phyloP scores from a whole-genome alignment of 2,888 invertebrate species.

The Polylopha cassiicola region DNA sequence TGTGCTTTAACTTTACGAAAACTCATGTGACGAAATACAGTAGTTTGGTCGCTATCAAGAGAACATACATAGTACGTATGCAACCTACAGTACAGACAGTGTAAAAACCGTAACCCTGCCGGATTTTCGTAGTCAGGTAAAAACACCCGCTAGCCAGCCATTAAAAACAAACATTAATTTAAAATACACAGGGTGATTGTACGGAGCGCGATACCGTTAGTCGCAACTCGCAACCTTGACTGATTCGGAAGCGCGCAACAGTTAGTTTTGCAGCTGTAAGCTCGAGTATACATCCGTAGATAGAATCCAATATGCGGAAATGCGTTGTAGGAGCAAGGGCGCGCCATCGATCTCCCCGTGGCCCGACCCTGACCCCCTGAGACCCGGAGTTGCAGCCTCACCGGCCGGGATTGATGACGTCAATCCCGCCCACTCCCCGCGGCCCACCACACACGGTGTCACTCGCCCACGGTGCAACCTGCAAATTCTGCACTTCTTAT shows the following conservation, averaged over 20 bases:
- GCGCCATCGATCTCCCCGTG: constrained; percentile 50
- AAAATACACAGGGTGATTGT: constrained; percentile 20
- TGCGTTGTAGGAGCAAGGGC: constrained; percentile 44
- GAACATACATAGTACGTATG: too few species aligned
- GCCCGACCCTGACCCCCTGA: constrained; percentile 55
- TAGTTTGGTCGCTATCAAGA: too few species aligned
- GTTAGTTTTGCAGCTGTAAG: constrained; percentile 13
- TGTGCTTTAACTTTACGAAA: too few species aligned
- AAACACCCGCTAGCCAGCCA: too few species aligned
- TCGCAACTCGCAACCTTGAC: constrained; percentile 7
- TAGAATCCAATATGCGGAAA: constrained; percentile 3
- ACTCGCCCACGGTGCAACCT: background rate
- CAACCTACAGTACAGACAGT: too few species aligned
- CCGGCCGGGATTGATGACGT: constrained; percentile 27
- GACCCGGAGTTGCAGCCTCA: constrained; percentile 28
- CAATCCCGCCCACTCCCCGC: constrained; percentile 17
- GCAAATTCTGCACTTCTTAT: constrained; percentile 1
- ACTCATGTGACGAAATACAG: too few species aligned
- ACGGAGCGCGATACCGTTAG: constrained; percentile 14
- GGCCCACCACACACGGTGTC: background rate
- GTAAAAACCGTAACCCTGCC: too few species aligned
- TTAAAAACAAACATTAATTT: constrained; percentile 7
- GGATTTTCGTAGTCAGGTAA: too few species aligned
- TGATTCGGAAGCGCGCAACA: constrained; percentile 19
- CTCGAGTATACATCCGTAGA: constrained; percentile 5